Percentiles rank a stretch among this genome's conserved stretches.
These are phyloP conservation scores for Alentia gelatinosa DNA, from an alignment of 2,888 invertebrate genomes.

Conservation along the genomic window DNA sequence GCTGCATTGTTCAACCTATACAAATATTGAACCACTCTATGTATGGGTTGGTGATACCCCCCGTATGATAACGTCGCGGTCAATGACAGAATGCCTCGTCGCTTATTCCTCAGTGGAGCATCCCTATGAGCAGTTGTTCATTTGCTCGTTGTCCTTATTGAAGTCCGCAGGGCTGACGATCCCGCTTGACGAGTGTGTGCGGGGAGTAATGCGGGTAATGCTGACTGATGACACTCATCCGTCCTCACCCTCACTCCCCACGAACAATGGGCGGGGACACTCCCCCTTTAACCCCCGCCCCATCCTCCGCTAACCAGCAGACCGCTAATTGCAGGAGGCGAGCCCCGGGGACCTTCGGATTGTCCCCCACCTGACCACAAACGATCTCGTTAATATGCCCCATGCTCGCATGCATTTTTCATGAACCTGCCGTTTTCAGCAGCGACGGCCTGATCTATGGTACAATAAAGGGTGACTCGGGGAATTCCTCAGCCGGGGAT, in stretches of 20 bases:
- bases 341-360: background rate
- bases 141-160: background rate
- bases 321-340: slow-evolving; percentile 29
- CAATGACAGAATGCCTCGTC: too few species aligned
- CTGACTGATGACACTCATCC: slow-evolving; percentile 17
- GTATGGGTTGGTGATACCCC: too few species aligned
- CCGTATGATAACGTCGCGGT: too few species aligned
- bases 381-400: slow-evolving; percentile 47
- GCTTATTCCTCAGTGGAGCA: too few species aligned
- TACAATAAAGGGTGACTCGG: slow-evolving; percentile 12
- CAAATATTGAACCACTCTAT: too few species aligned
- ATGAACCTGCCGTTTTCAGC: background rate
- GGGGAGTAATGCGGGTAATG: slow-evolving; percentile 13
- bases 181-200: background rate
- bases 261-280: background rate
- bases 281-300: background rate
- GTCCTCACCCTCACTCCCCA: slow-evolving; percentile 18
- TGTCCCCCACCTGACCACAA: slow-evolving; percentile 27
- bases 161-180: background rate
- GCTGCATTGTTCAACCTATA: too few species aligned
- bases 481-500: slow-evolving; percentile 38
- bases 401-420: slow-evolving; percentile 19
- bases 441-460: slow-evolving; percentile 18
- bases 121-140: background rate
- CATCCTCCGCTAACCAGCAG: background rate